Percentiles rank a stretch among this genome's conserved stretches.
Conservation (phyloP, 2,888 invertebrate species). For the Deroplatys truncata region DNA sequence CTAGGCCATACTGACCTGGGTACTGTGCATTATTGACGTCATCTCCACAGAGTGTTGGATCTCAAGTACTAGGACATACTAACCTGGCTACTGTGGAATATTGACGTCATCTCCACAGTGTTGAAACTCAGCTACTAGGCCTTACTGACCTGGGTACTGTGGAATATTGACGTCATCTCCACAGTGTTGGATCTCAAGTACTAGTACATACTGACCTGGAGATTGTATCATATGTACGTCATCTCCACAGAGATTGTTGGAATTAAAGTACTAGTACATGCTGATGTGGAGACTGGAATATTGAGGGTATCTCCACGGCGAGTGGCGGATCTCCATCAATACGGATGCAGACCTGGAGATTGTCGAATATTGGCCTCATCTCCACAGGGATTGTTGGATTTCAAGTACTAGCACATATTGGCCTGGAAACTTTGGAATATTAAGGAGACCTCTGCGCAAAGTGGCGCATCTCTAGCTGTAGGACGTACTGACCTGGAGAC, state of each 20-base stretch:
- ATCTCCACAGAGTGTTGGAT: constrained; percentile 38
- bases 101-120: neutral
- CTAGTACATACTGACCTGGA: neutral
- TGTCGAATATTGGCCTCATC: too few relatives aligned
- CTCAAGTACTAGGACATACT: too few relatives aligned
- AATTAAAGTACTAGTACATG: constrained; percentile 8
- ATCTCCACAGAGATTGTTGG: constrained; percentile 39
- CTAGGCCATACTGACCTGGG: neutral
- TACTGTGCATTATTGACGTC: constrained; percentile 42
- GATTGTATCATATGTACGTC: constrained; percentile 41
- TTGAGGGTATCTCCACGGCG: too few relatives aligned
- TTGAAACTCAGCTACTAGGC: neutral
- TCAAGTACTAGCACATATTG: neutral
- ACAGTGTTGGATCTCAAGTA: constrained; percentile 31
- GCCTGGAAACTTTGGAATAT: constrained; percentile 38
- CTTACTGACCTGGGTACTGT: constrained; percentile 31
- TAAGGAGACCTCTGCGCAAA: constrained; percentile 42
- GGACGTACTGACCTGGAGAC: constrained; percentile 22
- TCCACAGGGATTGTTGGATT: neutral
- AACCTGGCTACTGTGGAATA: too few relatives aligned
- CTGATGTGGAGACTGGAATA: too few relatives aligned
- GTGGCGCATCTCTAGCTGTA: neutral
- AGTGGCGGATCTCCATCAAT: neutral
- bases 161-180: constrained; percentile 44
- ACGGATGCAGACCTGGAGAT: too few relatives aligned